Percentiles rank a stretch among this genome's conserved stretches.
Conservation (phyloP, 1,140 invertebrate genomes). For the Aphaenogaster rudis region DNA sequence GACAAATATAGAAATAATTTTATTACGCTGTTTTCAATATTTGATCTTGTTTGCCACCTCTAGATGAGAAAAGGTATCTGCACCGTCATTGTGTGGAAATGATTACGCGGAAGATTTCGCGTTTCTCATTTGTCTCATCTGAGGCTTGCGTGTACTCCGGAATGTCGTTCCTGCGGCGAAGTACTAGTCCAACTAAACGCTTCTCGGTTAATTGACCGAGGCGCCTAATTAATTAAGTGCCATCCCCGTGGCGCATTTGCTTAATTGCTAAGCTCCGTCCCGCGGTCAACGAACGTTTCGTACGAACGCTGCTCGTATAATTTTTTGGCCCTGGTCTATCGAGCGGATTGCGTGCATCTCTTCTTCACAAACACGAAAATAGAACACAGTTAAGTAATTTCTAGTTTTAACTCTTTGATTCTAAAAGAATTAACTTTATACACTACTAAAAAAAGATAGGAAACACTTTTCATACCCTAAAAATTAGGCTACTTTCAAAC, state of each 20-base stretch:
- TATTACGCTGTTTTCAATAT: neutral
- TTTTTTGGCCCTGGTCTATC: neutral
- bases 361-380: neutral
- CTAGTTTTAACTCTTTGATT: neutral
- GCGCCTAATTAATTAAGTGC: constrained; percentile 73
- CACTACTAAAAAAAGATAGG: no score
- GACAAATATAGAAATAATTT: neutral
- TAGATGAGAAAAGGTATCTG: constrained; percentile 40
- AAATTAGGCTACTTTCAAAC: no score
- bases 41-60: neutral
- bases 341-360: neutral
- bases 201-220: constrained; percentile 70
- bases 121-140: constrained; percentile 28
- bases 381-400: neutral
- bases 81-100: constrained; percentile 71
- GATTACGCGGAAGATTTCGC: constrained; percentile 69
- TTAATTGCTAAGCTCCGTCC: constrained; percentile 61
- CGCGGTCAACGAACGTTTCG: constrained; percentile 64
- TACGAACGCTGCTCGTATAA: constrained; percentile 49
- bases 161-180: constrained; percentile 53
- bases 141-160: constrained; percentile 45
- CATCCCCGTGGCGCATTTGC: constrained; percentile 63
- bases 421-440: neutral
- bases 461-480: no score
- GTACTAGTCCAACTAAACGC: constrained; percentile 54